Evolutionary conservation across 2,888 invertebrate genomes (phyloP).

Genomic region (Oligia strigilis): DNA sequence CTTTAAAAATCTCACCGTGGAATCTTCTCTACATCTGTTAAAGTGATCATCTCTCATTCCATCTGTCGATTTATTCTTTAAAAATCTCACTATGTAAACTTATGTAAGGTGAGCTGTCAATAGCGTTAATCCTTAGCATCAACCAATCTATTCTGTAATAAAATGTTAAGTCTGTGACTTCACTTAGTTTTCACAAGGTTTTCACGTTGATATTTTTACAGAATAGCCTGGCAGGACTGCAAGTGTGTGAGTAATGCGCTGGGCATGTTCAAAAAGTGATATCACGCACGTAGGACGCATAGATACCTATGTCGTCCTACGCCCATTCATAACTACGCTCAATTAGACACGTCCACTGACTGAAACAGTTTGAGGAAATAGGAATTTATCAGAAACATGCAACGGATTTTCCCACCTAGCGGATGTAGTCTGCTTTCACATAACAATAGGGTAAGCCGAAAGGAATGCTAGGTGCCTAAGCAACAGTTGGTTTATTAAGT

Average conservation of each 20-base stretch:
- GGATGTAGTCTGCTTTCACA: not conserved
- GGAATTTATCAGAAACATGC: not conserved
- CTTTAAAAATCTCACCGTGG: too few species aligned
- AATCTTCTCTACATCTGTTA: too few species aligned
- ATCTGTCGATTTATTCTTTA: not conserved
- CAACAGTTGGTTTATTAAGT: not conserved
- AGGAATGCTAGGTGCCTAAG: not conserved
- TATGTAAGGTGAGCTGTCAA: not conserved
- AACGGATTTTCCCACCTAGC: conserved; percentile 18
- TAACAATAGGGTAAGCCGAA: not conserved
- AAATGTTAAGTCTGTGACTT: too few species aligned
- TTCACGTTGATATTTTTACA: not conserved
- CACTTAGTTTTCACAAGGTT: not conserved
- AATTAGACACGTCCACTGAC: conserved; percentile 18
- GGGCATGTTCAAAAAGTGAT: not conserved
- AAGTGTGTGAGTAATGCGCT: not conserved
- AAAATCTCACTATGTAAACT: not conserved
- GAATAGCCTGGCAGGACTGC: not conserved
- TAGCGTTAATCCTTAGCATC: not conserved
- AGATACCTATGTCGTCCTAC: not conserved
- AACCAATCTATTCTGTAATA: too few species aligned
- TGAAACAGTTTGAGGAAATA: conserved; percentile 10
- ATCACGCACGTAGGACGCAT: not conserved
- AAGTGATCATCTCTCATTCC: too few species aligned
- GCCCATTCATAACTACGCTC: conserved; percentile 4